These are phyloP conservation scores for Adineta ricciae DNA, from an alignment of 2,888 invertebrate species.

Conservation along the genomic window DNA sequence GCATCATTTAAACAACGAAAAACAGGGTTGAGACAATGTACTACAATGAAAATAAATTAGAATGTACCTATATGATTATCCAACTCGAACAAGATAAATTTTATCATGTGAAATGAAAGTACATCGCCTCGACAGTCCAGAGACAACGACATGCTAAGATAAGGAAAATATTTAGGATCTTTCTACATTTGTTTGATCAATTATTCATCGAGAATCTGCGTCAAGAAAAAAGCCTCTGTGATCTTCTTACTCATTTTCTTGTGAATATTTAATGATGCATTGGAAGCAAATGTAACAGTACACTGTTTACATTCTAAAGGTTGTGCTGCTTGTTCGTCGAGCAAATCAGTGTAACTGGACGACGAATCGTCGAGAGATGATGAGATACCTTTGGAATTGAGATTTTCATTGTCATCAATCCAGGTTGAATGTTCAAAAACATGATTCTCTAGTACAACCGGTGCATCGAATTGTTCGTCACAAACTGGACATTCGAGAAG, in stretches of 20 bases:
- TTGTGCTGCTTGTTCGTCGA: not conserved
- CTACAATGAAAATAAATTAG: not conserved
- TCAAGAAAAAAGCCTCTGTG: no score
- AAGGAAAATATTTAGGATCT: no score
- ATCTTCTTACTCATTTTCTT: not conserved
- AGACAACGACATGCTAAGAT: no score
- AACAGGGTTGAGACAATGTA: conserved; percentile 24
- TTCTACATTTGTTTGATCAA: no score
- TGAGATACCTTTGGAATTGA: not conserved
- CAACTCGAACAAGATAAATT: no score
- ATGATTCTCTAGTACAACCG: conserved; percentile 24
- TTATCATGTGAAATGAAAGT: no score
- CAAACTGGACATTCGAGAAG: conserved; percentile 32
- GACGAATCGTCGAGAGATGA: not conserved
- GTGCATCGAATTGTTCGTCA: conserved; percentile 26
- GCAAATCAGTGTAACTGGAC: not conserved
- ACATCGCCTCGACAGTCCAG: no score
- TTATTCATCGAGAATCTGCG: no score
- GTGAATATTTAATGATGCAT: not conserved
- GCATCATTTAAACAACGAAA: conserved; percentile 28
- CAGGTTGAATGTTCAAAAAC: conserved; percentile 26
- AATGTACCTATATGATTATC: no score
- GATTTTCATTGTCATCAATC: conserved; percentile 20
- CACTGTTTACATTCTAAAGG: not conserved
- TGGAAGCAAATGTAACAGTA: not conserved